Percentiles rank a stretch among this genome's conserved stretches.
Conservation (phyloP, 1,140 invertebrate species). For the Monochamus saltuarius region DNA sequence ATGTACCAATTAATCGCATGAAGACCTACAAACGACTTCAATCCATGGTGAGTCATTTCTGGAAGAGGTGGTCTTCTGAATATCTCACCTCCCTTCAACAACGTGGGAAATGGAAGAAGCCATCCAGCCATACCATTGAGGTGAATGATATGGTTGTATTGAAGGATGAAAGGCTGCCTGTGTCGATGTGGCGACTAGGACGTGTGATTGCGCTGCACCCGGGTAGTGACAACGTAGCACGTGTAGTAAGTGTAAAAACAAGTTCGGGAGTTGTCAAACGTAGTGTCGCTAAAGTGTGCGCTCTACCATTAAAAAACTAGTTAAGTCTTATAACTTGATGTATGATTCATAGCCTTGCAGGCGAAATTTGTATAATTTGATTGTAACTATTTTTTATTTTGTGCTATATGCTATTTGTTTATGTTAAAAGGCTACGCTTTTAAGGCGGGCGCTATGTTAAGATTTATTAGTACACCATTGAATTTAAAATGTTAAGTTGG, state of each 20-base stretch:
- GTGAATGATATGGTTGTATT: neutral
- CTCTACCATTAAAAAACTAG: conserved; percentile 13
- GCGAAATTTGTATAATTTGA: no score
- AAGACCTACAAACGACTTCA: no score
- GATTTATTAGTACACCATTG: no score
- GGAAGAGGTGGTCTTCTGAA: conserved; percentile 26
- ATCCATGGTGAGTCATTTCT: conserved; percentile 18
- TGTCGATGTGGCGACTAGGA: conserved; percentile 39
- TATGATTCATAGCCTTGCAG: no score
- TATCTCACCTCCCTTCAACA: conserved; percentile 26
- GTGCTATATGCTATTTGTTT: no score
- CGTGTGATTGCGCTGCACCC: conserved; percentile 43
- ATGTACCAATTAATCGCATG: neutral
- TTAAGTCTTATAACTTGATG: no score
- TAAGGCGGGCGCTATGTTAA: neutral
- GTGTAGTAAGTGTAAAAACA: conserved; percentile 47
- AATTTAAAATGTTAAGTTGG: no score
- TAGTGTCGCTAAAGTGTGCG: conserved; percentile 15
- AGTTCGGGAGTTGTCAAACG: conserved; percentile 18
- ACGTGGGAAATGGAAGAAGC: conserved; percentile 20
- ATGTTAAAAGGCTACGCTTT: no score
- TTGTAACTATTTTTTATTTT: no score
- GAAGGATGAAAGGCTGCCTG: conserved; percentile 34
- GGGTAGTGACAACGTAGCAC: conserved; percentile 42
- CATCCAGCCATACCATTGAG: neutral